Evolutionary conservation across 2,113 vertebrate genomes (phyloP).

Genomic region (Alexandromys fortis): DNA sequence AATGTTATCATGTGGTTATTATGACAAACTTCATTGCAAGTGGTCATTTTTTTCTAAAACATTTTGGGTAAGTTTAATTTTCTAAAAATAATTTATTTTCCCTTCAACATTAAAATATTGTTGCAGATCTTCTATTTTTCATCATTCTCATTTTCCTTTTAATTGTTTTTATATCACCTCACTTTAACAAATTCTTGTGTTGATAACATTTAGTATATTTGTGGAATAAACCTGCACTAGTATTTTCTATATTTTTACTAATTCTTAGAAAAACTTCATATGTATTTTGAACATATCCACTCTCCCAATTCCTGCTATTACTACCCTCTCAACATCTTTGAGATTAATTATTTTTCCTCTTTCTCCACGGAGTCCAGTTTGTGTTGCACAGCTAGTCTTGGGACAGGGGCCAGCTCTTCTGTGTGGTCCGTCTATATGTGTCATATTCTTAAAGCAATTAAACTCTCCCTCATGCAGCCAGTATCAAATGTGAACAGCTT

Average conservation of each 20-base stretch:
- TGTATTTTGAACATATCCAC: background rate
- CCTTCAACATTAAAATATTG: background rate
- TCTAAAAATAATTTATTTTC: background rate
- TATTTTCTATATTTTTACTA: background rate
- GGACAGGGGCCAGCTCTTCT: background rate
- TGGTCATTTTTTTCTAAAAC: slow-evolving; percentile 11
- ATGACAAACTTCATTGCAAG: background rate
- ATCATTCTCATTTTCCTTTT: background rate
- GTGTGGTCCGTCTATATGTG: background rate
- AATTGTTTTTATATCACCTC: background rate
- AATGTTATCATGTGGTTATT: background rate
- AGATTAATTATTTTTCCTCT: background rate
- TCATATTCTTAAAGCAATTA: background rate
- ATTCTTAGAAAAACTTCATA: background rate
- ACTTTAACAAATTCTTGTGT: background rate
- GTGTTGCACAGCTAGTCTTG: background rate
- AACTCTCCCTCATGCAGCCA: background rate
- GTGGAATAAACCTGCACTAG: background rate
- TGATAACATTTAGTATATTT: background rate
- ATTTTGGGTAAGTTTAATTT: background rate
- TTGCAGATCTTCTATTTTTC: background rate
- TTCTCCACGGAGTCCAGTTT: background rate
- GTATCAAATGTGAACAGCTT: background rate
- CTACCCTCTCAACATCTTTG: background rate
- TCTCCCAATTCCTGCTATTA: background rate